Percentiles rank a stretch among this genome's conserved stretches.
These are phyloP conservation scores for Chelmon rostratus DNA, from an alignment of 2,797 vertebrate genomes.

Conservation along the genomic window DNA sequence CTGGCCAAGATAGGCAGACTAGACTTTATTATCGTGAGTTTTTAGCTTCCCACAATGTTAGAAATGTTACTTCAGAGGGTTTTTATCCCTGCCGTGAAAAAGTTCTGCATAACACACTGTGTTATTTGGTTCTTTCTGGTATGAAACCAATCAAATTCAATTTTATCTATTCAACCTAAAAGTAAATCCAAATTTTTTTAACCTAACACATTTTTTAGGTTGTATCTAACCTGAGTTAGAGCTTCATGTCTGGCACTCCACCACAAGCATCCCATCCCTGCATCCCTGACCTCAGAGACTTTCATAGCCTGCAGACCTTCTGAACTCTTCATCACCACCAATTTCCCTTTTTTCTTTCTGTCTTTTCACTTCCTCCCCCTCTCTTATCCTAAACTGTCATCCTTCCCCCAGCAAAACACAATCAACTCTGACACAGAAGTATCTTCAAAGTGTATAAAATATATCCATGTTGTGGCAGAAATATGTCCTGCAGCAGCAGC, in stretches of 20 bases:
- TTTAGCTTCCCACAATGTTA: background rate
- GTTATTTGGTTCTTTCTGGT: background rate
- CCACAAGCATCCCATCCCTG: slow-evolving; percentile 24
- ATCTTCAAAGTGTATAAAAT: background rate
- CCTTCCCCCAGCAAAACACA: slow-evolving; percentile 7
- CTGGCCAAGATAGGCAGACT: background rate
- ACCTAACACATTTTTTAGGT: background rate
- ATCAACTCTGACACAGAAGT: slow-evolving; percentile 14
- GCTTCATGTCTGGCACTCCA: slow-evolving; percentile 1
- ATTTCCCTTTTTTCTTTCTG: background rate
- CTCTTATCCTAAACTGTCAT: background rate
- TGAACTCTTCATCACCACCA: background rate
- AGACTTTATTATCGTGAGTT: background rate
- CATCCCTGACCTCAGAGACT: slow-evolving; percentile 23
- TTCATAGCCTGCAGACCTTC: slow-evolving; percentile 14
- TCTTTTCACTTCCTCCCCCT: background rate
- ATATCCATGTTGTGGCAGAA: slow-evolving; percentile 17
- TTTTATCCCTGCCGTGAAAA: background rate
- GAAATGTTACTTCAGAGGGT: background rate
- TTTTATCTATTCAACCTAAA: background rate
- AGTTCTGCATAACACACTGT: background rate
- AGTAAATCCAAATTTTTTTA: background rate
- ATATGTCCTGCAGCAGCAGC: background rate
- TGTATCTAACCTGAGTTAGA: background rate
- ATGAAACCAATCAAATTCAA: background rate